Evolutionary conservation across 2,797 vertebrate species (phyloP).

Genomic region (Helicolenus hilgendorfi): DNA sequence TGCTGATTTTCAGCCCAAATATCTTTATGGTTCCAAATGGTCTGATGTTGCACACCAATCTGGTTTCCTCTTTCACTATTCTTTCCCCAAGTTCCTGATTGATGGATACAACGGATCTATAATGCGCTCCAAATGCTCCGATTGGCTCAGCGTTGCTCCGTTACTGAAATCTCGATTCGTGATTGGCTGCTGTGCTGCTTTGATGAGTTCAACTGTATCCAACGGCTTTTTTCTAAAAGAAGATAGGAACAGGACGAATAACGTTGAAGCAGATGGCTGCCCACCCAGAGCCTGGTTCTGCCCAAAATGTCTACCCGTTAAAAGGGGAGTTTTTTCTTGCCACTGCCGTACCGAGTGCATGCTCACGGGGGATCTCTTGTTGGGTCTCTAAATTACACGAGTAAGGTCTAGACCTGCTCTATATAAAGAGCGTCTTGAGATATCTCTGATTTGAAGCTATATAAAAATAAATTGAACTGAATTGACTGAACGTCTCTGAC

Average conservation of each 20-base stretch:
- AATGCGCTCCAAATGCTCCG: conserved; percentile 13
- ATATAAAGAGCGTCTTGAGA: too few species aligned
- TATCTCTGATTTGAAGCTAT: too few species aligned
- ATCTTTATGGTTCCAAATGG: conserved; percentile 29
- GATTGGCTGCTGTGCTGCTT: conserved; percentile 51
- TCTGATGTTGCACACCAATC: conserved; percentile 15
- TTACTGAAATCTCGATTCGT: conserved; percentile 11
- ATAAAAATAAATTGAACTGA: too few species aligned
- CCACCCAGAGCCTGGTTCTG: too few species aligned
- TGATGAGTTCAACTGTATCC: conserved; percentile 61
- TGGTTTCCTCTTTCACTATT: conserved; percentile 27
- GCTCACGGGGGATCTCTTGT: too few species aligned
- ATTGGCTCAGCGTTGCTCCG: conserved; percentile 47
- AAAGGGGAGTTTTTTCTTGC: too few species aligned
- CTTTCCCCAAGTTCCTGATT: conserved; percentile 38
- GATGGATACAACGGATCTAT: conserved; percentile 2
- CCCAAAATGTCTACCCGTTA: too few species aligned
- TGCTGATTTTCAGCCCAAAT: conserved; percentile 50
- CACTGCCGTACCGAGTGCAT: too few species aligned
- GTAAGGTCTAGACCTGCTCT: too few species aligned
- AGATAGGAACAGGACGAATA: conserved; percentile 26
- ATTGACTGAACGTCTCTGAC: conserved; percentile 7
- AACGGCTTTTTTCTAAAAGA: conserved; percentile 49
- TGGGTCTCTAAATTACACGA: too few species aligned
- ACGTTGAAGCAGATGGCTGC: background rate